Percentiles rank a stretch among this genome's conserved stretches.
Conservation (phyloP, 2,113 vertebrate species). For the Hystrix cristata region DNA sequence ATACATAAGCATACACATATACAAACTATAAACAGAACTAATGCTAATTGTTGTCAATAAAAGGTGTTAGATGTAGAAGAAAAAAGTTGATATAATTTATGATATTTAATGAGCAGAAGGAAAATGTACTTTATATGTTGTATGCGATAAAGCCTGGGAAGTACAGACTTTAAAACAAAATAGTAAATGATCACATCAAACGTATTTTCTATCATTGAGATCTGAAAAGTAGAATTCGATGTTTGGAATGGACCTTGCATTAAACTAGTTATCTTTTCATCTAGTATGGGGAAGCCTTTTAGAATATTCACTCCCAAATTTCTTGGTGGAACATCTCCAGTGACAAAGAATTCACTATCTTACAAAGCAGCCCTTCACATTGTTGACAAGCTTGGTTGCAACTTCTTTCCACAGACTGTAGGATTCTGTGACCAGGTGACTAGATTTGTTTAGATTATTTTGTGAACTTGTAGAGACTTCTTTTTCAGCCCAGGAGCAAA, state of each 20-base stretch:
- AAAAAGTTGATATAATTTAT: constrained; percentile 22
- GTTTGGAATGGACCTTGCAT: not conserved
- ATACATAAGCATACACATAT: not conserved
- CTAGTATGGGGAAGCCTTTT: not conserved
- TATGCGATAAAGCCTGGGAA: not conserved
- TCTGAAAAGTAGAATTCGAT: constrained; percentile 27
- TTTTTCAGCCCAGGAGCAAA: not conserved
- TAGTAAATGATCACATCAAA: not conserved
- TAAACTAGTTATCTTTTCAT: constrained; percentile 5
- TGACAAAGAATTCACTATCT: not conserved
- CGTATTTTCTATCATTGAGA: not conserved
- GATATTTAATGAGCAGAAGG: constrained; percentile 8
- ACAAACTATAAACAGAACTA: not conserved
- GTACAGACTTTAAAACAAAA: constrained; percentile 7
- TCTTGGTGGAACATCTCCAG: not conserved
- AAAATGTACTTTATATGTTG: not conserved
- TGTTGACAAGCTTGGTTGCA: not conserved
- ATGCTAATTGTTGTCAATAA: constrained; percentile 30
- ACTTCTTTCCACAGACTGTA: not conserved
- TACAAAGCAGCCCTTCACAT: not conserved
- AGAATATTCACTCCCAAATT: not conserved
- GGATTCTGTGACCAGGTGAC: not conserved
- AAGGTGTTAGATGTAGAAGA: not conserved
- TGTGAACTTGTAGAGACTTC: not conserved
- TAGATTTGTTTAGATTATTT: not conserved